phyloP scores from a whole-genome alignment of 2,113 vertebrate genomes.

The Argyrosomus japonicus region DNA sequence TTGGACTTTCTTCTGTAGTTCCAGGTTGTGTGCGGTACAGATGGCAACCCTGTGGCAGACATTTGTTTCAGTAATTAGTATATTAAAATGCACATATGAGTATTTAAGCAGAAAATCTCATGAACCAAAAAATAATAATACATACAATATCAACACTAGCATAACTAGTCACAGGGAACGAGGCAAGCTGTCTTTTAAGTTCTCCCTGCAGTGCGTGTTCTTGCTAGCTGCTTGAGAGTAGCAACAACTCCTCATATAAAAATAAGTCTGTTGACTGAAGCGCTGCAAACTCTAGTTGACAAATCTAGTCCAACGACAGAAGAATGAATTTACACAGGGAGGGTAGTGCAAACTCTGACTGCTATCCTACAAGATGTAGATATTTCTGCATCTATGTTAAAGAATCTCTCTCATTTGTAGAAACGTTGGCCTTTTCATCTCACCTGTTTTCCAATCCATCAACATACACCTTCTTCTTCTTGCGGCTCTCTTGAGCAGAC shows the following conservation, averaged over 20 bases:
- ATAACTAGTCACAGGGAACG: not conserved
- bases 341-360: not conserved
- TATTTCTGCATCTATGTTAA: not conserved
- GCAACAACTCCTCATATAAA: not conserved
- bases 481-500: conserved; percentile 91
- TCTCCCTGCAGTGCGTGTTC: not conserved
- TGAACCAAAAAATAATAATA: not conserved
- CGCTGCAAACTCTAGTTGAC: not conserved
- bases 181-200: not conserved
- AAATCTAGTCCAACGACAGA: too few species aligned
- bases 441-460: conserved; percentile 92
- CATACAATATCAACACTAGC: not conserved
- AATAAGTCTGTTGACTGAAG: not conserved
- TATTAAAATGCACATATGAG: not conserved
- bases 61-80: not conserved
- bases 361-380: not conserved
- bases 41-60: conserved; percentile 85
- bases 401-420: not conserved
- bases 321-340: too few species aligned
- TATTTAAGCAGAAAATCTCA: not conserved
- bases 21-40: conserved; percentile 89
- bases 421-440: not conserved
- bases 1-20: conserved; percentile 91
- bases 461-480: conserved; percentile 91
- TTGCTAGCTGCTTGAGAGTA: not conserved